Evolutionary conservation across 2,888 invertebrate species (phyloP).

Genomic region (Eurytoma adleriae): DNA sequence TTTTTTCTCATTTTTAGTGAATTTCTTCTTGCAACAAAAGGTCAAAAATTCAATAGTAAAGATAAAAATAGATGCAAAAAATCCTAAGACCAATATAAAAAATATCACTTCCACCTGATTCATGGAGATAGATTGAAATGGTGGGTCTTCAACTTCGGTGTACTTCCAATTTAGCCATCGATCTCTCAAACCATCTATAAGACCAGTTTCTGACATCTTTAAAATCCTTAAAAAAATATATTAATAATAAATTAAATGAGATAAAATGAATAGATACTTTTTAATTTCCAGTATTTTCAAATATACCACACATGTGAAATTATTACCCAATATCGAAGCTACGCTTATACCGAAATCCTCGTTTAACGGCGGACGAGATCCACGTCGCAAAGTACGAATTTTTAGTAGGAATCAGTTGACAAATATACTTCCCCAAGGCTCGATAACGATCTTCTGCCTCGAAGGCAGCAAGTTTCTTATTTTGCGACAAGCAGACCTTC

Average conservation of each 20-base stretch:
- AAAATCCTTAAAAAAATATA: conserved; percentile 46
- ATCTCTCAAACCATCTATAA: conserved; percentile 49
- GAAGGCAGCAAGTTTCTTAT: conserved; percentile 48
- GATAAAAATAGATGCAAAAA: conserved; percentile 36
- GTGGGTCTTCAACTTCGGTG: conserved; percentile 30
- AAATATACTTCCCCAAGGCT: conserved; percentile 43
- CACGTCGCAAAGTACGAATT: conserved; percentile 53
- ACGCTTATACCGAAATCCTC: conserved; percentile 50
- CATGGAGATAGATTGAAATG: conserved; percentile 52
- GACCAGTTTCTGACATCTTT: conserved; percentile 51
- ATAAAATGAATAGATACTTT: neutral
- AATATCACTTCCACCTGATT: conserved; percentile 53
- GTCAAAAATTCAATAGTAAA: conserved; percentile 30
- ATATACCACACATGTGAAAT: neutral
- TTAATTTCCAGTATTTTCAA: neutral
- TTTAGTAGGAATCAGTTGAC: conserved; percentile 48
- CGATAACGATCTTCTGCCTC: conserved; percentile 55
- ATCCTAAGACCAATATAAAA: conserved; percentile 25
- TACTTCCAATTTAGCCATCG: conserved; percentile 53
- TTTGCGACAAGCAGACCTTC: conserved; percentile 40
- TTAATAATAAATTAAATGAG: neutral
- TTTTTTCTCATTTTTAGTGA: neutral
- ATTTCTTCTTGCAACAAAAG: neutral
- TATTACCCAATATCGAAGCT: conserved; percentile 55
- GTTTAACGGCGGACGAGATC: conserved; percentile 52